Evolutionary conservation across 2,113 vertebrate genomes (phyloP), one percentile per base, ranked within the genome.

Genomic region (Oryzias curvinotus): DNA sequence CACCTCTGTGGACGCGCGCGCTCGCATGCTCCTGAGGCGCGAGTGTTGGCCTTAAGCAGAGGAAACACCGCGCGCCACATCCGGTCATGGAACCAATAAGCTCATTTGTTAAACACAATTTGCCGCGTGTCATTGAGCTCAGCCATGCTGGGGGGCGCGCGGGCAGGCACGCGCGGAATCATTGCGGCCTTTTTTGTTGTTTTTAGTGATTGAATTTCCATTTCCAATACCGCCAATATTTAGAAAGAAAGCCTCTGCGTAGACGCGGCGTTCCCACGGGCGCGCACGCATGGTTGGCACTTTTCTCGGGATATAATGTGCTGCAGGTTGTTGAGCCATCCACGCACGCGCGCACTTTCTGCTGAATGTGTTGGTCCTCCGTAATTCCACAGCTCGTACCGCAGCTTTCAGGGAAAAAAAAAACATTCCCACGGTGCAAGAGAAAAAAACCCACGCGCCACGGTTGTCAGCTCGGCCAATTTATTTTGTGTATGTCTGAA

Each of bases 61-160:
- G 95, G 95, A 96, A 96, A 90, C 94, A 92, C 90, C 68, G 90
- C 5, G 74, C 91, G 93, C 93, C 91, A 93, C 93, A 94, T 92
- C 93, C 92, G 94, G 93, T 95, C 93, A 93, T 77, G 92, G 92
- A 94, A 94, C 94, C 94, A 96, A 95, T 96, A 97, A 91, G 91
- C 91, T 95, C 91, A 95, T 96, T 96, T 96, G 95, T 96, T 95
- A 96, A 95, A 93, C 85, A 91, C 93, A 93, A 91, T 95, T 95
- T 95, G 93, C 93, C 90, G 91, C 93, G 92, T 94, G 91, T 94
- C 92, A 93, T 93, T 94, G 92, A 94, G 90, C 91, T 91, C 94
- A 93, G 91, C 92, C 93, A 94, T 92, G 93, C 90, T 90, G 91
- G 76, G 74, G 82, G 83, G 83, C 65, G 84, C 82, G 46, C 63